These are phyloP conservation scores for Arenaria interpres DNA, from an alignment of 2,113 vertebrate species.

Conservation along the genomic window DNA sequence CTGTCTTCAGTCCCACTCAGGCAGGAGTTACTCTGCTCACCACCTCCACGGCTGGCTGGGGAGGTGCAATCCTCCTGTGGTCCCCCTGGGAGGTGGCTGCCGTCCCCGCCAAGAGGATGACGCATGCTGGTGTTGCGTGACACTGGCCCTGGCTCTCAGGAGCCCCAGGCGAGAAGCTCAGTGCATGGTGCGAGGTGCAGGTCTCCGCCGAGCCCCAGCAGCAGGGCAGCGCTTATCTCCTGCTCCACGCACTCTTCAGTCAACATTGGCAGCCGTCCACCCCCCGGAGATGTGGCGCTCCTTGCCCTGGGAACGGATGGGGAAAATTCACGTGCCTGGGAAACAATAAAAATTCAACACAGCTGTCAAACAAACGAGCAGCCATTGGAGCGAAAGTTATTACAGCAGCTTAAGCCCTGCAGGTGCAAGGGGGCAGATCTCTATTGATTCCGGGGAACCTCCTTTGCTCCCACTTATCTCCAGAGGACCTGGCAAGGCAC, in stretches of 20 bases:
- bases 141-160: background rate
- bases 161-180: fast-evolving
- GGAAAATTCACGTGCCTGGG: background rate
- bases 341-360: background rate
- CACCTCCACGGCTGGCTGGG: fast-evolving
- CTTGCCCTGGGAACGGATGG: background rate
- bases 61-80: background rate
- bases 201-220: fast-evolving
- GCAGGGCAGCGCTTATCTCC: background rate
- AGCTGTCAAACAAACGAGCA: background rate
- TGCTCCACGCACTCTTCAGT: background rate
- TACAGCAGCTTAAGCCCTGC: background rate
- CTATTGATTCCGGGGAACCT: background rate
- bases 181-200: fast-evolving
- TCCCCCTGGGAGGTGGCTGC: fast-evolving
- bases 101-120: background rate
- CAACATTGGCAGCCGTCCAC: background rate
- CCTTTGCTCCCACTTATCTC: background rate
- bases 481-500: background rate
- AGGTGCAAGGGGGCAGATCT: background rate
- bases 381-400: background rate
- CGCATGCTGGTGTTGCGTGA: background rate
- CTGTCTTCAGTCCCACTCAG: fast-evolving
- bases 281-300: background rate
- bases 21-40: background rate